phyloP scores from a whole-genome alignment of 2,113 vertebrate species.

The Triplophysa rosa region DNA sequence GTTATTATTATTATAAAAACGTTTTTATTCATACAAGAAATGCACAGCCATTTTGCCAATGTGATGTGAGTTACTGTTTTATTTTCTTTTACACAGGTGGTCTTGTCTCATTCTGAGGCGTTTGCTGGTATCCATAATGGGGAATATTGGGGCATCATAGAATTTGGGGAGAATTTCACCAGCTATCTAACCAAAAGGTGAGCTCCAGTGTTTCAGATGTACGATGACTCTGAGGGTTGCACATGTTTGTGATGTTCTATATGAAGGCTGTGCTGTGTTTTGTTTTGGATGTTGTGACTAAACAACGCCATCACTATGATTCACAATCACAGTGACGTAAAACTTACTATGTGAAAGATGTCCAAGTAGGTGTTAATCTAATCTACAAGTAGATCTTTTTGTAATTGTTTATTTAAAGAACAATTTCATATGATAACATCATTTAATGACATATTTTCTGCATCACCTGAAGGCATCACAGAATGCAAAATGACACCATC shows the following conservation, averaged over 20 bases:
- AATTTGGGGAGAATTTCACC: slow-evolving; percentile 77
- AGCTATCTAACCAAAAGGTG: slow-evolving; percentile 75
- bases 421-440: no score
- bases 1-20: no score
- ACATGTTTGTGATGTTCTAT: background rate
- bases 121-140: slow-evolving; percentile 71
- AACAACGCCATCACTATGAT: background rate
- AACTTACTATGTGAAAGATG: background rate
- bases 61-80: background rate
- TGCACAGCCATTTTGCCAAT: background rate
- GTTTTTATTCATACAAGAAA: no score
- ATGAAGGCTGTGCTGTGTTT: background rate
- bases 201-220: slow-evolving; percentile 10
- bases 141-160: slow-evolving; percentile 76
- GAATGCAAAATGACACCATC: background rate
- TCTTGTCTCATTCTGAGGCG: slow-evolving; percentile 68
- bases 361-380: background rate
- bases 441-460: background rate
- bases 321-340: background rate
- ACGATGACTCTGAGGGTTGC: background rate
- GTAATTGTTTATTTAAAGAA: no score
- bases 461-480: background rate
- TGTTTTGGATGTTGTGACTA: background rate
- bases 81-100: slow-evolving; percentile 60
- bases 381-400: no score